Evolutionary conservation across 2,797 vertebrate species (phyloP), one percentile per base, ranked within the genome.

Genomic region (Meda fulgida): DNA sequence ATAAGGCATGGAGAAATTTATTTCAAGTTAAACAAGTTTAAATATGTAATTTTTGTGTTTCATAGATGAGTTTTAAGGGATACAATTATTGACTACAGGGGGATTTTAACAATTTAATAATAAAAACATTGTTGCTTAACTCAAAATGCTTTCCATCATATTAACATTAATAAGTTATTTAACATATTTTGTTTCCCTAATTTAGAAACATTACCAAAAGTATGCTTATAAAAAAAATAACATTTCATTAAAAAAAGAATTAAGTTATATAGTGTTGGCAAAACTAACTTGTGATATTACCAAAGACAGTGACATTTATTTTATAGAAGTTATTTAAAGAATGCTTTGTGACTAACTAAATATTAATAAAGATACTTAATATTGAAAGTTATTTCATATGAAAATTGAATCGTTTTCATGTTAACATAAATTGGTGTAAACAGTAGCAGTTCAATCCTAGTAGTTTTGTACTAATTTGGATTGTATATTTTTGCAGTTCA

Each of bases 401-500:
- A n/a, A n/a, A 43, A 38, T 14, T 4, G 0, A 16, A n/a, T 71
- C 1, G 13, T 26, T 71, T 70, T 40, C 21, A 43, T 43, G 23
- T 70, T 40, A 7, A 40, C 10, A 40, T n/a, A 6, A 18, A 48
- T 19, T 31, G 26, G 26, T 48, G 71, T 21, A 73, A 26, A 51
- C 18, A 6, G 11, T 21, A 75, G 71, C 71, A 21, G 18, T 48
- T 29, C 21, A 26, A 5, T 34, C 58, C 58, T 14, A 19, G 14
- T 10, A 55, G 6, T 58, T 58, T 71, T 72, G 11, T 5, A 43
- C 9, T 36, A 51, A 26, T 40, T 66, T 48, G 43, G 34, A 53
- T 31, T 5, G 76, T 46, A 58, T 75, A 81, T 78, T 73, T 60
- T 65, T 23, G 53, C 36, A 21, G 48, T 60, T 48, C 19, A 34